Evolutionary conservation across 2,888 invertebrate genomes (phyloP).

Genomic region (Acanthosepion lycidas): DNA sequence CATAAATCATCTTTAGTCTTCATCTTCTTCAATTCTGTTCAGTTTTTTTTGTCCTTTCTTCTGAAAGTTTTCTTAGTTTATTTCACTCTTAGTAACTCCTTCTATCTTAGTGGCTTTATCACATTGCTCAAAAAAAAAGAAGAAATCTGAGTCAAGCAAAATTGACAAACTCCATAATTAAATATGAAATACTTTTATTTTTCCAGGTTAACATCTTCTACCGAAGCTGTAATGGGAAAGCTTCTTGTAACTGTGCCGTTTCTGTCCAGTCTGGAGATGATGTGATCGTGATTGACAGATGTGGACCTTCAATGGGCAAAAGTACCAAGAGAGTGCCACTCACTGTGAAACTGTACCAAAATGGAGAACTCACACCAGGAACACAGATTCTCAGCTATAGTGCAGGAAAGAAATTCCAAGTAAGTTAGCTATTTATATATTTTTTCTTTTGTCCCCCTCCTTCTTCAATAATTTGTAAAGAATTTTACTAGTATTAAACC

Average conservation of each 20-base stretch:
- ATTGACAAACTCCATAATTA: too few relatives aligned
- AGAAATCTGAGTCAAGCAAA: too few relatives aligned
- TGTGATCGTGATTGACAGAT: slow-evolving; percentile 53
- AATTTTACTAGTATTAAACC: too few relatives aligned
- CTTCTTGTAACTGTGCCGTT: slow-evolving; percentile 54
- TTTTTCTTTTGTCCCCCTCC: too few relatives aligned
- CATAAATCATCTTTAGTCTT: too few relatives aligned
- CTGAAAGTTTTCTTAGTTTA: too few relatives aligned
- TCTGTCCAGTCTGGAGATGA: slow-evolving; percentile 52
- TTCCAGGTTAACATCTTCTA: slow-evolving; percentile 52
- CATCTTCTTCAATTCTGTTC: too few relatives aligned
- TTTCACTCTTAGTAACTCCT: too few relatives aligned
- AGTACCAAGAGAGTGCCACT: slow-evolving; percentile 39
- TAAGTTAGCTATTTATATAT: not conserved
- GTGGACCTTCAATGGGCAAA: slow-evolving; percentile 48
- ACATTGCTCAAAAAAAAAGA: too few relatives aligned
- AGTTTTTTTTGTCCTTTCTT: too few relatives aligned
- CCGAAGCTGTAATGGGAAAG: slow-evolving; percentile 50
- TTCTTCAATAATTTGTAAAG: too few relatives aligned
- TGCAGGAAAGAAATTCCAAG: slow-evolving; percentile 53
- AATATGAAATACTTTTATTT: not conserved
- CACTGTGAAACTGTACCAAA: slow-evolving; percentile 49
- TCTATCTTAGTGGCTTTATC: too few relatives aligned
- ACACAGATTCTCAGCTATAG: slow-evolving; percentile 50
- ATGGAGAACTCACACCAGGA: slow-evolving; percentile 52